phyloP scores from a whole-genome alignment of 2,888 invertebrate genomes.

The Conops quadrifasciatus region DNA sequence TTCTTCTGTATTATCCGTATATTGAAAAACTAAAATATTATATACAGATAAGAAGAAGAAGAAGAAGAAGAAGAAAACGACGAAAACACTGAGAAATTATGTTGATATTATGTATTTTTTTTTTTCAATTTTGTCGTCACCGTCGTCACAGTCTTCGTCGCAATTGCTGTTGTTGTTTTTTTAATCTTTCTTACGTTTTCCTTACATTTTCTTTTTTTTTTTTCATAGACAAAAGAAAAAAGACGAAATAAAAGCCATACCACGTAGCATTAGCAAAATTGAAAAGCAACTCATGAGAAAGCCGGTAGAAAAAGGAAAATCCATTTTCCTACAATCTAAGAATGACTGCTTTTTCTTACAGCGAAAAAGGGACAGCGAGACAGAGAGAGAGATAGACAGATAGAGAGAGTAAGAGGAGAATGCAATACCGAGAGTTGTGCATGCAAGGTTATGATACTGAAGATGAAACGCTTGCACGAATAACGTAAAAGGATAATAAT shows the following conservation, averaged over 20 bases:
- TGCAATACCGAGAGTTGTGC: background rate
- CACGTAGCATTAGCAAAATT: conserved; percentile 55
- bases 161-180: conserved; percentile 3
- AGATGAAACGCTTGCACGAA: conserved; percentile 51
- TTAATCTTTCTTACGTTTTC: conserved; percentile 4
- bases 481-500: conserved; percentile 52
- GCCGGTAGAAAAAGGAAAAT: background rate
- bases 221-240: background rate
- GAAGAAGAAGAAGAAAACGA: too few species aligned
- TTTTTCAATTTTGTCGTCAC: background rate
- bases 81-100: background rate
- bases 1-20: background rate
- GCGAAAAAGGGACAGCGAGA: background rate
- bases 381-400: background rate
- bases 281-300: conserved; percentile 40
- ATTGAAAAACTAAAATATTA: background rate
- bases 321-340: background rate
- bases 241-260: conserved; percentile 45
- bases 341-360: background rate
- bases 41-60: background rate
- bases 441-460: conserved; percentile 27
- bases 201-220: conserved; percentile 14
- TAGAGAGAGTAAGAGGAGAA: background rate
- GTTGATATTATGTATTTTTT: conserved; percentile 17
- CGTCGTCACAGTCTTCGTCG: too few species aligned